Evolutionary conservation across 2,113 vertebrate species (phyloP), one percentile per base, ranked within the genome.

Genomic region (Bos indicus): DNA sequence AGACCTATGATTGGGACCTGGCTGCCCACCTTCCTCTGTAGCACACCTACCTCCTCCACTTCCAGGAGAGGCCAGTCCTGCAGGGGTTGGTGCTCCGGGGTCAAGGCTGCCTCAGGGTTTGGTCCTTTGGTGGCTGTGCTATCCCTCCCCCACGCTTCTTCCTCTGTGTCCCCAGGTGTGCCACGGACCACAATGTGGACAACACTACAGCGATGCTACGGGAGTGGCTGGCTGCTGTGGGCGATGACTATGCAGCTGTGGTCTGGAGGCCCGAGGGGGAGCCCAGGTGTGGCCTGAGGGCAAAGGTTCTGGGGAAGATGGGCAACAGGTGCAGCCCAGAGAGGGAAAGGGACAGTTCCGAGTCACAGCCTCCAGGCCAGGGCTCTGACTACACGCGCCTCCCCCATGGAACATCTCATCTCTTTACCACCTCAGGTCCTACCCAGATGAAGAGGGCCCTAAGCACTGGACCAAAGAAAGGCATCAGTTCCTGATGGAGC

Each of bases 391-490:
- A 12, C 21, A 7, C 25, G 11, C 6, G 9, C 26, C 40, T 36
- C 12, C 5, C 19, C 7, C 19, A 1, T 0, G 85, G 33, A 26
- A 5, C 26, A 26, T 17, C 64, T 95, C 21, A 19, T 54, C 7
- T 71, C 57, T 84, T 46, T 52, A 28, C 30, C 19, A 15, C 2
- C 77, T 15, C 97, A 99, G 99, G 97, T 98, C 99, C n/a, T 99
- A 99, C 56, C 99, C 99, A 0, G 99, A 99, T 0, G 99, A 99
- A 97, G 85, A 99, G 2, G 99, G 99, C 10, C 99, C 99, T 52
- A 99, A 99, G 90, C 99, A 99, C 95, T 99, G 99, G 99, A 99
- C 99, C 5, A 99, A 99, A 82, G 99, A 98, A 97, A 99, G 99
- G 97, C 99, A 99, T 0, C 99, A 99, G 97, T 99, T 99, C 26